phyloP scores from a whole-genome alignment of 1,140 invertebrate species.

The Meteorus sp. region DNA sequence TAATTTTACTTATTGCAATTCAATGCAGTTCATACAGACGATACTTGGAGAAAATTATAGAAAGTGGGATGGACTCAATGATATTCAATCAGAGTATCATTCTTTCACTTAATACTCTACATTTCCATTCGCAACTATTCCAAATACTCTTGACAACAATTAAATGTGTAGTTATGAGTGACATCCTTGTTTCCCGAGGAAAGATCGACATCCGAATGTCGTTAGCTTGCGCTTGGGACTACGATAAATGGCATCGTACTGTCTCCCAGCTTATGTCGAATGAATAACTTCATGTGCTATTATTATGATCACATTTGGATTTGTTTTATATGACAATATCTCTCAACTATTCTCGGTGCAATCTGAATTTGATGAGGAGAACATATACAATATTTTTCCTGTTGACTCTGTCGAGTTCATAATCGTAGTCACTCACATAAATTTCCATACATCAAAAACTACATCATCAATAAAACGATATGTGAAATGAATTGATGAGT shows the following conservation, averaged over 20 bases:
- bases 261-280: background rate
- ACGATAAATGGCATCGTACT: slow-evolving; percentile 3
- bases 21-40: too few relatives aligned
- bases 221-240: slow-evolving; percentile 13
- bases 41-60: too few relatives aligned
- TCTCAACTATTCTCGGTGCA: too few relatives aligned
- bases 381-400: too few relatives aligned
- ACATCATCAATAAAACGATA: too few relatives aligned
- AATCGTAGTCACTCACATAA: too few relatives aligned
- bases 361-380: too few relatives aligned
- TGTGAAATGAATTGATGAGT: too few relatives aligned
- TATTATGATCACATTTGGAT: background rate
- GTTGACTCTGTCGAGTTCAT: too few relatives aligned
- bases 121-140: slow-evolving; percentile 29
- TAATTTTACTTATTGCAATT: too few relatives aligned
- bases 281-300: slow-evolving; percentile 3
- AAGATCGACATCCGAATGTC: slow-evolving; percentile 26
- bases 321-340: slow-evolving; percentile 1
- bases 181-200: background rate
- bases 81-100: background rate
- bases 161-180: slow-evolving; percentile 33
- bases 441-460: too few relatives aligned
- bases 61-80: too few relatives aligned
- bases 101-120: background rate
- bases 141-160: slow-evolving; percentile 32